phyloP scores from a whole-genome alignment of 2,797 vertebrate genomes.

The Sebastes flavidus region DNA sequence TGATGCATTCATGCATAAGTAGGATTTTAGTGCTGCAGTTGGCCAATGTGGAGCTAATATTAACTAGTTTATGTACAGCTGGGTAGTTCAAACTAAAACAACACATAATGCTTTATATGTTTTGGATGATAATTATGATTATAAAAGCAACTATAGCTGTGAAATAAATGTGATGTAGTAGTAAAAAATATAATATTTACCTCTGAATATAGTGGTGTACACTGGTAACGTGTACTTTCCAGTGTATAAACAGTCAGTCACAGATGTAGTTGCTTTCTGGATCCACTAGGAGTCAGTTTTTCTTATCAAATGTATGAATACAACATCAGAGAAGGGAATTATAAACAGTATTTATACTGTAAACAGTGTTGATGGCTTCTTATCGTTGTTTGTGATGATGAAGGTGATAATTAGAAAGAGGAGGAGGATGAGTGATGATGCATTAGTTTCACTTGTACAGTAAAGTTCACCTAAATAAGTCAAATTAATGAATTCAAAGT shows the following conservation, averaged over 20 bases:
- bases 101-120: not conserved
- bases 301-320: slow-evolving; percentile 12
- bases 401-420: not conserved
- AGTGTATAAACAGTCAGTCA: not conserved
- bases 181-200: not conserved
- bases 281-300: slow-evolving; percentile 72
- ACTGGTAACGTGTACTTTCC: not conserved
- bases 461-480: not conserved
- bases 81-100: not conserved
- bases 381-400: not conserved
- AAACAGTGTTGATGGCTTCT: not conserved
- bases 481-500: not conserved
- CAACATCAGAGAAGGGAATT: not conserved
- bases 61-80: too few relatives aligned
- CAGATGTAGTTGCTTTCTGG: slow-evolving; percentile 33
- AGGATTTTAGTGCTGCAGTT: not conserved
- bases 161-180: not conserved
- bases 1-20: not conserved
- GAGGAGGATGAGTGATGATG: not conserved
- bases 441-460: not conserved
- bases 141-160: not conserved
- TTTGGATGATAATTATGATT: not conserved
- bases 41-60: not conserved
- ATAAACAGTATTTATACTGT: not conserved
- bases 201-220: not conserved